A percentile compares a stretch with the other conserved stretches of the same genome.
Conservation (phyloP, 2,113 vertebrate genomes). For the Nannobrachium achirus region DNA sequence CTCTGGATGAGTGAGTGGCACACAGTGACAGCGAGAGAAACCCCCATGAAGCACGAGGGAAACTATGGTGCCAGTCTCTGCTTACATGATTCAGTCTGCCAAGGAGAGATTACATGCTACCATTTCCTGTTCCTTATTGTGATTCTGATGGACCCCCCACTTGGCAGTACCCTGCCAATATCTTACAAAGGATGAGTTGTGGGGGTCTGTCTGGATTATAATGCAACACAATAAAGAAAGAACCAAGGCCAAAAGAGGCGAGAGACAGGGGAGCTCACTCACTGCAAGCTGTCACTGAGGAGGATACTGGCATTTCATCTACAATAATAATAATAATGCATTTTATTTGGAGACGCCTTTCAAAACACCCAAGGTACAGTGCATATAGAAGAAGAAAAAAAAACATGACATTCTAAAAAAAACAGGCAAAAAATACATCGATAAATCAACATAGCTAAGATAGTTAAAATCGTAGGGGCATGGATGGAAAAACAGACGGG, state of each 20-base stretch:
- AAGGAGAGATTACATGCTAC: neutral
- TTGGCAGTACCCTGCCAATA: neutral
- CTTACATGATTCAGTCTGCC: neutral
- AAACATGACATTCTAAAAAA: too few species aligned
- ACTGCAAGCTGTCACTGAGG: neutral
- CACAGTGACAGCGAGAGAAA: neutral
- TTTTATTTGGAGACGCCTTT: too few species aligned
- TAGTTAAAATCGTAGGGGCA: too few species aligned
- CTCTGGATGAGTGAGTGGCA: neutral
- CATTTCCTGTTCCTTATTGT: neutral
- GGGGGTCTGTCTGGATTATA: neutral
- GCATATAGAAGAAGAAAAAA: too few species aligned
- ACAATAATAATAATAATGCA: too few species aligned
- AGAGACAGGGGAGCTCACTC: neutral
- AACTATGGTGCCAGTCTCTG: slow-evolving; percentile 4
- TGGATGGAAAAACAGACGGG: too few species aligned
- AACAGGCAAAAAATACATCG: too few species aligned
- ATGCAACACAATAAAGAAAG: neutral
- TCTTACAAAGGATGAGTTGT: neutral
- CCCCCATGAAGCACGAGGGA: neutral
- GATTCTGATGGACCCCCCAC: too few species aligned
- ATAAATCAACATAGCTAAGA: too few species aligned
- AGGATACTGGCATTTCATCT: too few species aligned
- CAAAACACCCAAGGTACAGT: too few species aligned
- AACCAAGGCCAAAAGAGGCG: neutral